Evolutionary conservation across 2,113 vertebrate genomes (phyloP).

Genomic region (Bagarius yarrelli): DNA sequence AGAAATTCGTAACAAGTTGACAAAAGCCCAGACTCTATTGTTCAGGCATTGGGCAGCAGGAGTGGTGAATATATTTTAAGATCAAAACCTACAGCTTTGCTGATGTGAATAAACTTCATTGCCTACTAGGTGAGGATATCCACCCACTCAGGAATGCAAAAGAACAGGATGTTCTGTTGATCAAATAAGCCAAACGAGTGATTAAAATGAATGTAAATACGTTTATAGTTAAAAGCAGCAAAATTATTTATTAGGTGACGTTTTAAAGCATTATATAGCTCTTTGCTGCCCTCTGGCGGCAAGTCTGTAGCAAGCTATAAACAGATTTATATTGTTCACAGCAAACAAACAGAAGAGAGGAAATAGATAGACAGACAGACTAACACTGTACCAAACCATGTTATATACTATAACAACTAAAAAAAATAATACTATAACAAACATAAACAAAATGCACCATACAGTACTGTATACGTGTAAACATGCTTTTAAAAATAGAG

Average conservation of each 20-base stretch:
- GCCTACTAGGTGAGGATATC: not conserved
- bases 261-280: slow-evolving; percentile 23
- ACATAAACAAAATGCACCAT: too few species aligned
- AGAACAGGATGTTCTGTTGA: not conserved
- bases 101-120: slow-evolving; percentile 55
- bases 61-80: slow-evolving; percentile 54
- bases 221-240: not conserved
- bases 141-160: slow-evolving; percentile 61
- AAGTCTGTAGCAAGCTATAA: not conserved
- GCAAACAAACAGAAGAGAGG: too few species aligned
- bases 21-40: slow-evolving; percentile 46
- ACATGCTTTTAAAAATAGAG: too few species aligned
- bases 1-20: slow-evolving; percentile 36
- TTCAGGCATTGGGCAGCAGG: slow-evolving; percentile 59
- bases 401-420: too few species aligned
- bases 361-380: too few species aligned
- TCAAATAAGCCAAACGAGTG: not conserved
- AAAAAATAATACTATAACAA: too few species aligned
- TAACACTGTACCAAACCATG: too few species aligned
- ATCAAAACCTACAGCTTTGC: slow-evolving; percentile 62
- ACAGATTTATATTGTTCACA: too few species aligned
- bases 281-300: slow-evolving; percentile 63
- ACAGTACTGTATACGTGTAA: too few species aligned
- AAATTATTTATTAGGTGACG: not conserved
- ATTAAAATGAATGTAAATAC: not conserved